Evolutionary conservation across 2,797 vertebrate species (phyloP).

Genomic region (Falco rusticolus): DNA sequence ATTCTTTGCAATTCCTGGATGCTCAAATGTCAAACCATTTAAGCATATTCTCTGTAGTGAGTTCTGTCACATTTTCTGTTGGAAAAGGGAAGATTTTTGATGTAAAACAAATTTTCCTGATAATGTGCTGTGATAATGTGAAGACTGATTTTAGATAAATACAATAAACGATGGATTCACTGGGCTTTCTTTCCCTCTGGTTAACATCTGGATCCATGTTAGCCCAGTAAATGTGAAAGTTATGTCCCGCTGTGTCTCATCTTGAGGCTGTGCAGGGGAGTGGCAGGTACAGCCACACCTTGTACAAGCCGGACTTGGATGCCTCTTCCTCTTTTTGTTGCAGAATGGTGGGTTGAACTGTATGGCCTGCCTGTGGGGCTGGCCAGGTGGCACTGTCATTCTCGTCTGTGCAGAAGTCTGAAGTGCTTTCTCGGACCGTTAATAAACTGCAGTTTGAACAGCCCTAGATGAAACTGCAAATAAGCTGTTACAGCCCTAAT

Average conservation of each 20-base stretch:
- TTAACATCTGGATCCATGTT: neutral
- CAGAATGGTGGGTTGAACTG: neutral
- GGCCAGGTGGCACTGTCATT: neutral
- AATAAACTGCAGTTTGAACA: neutral
- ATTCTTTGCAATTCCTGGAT: conserved; percentile 10
- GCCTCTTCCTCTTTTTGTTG: neutral
- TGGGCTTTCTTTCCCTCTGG: neutral
- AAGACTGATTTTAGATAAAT: neutral
- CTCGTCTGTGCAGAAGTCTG: neutral
- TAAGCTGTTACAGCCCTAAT: neutral
- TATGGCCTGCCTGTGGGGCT: neutral
- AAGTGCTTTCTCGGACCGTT: neutral
- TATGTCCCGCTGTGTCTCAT: rapidly evolving
- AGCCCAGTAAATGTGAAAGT: neutral
- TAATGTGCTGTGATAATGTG: neutral
- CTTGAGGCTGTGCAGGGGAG: neutral
- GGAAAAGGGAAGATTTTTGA: neutral
- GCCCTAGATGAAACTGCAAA: neutral
- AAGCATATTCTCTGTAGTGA: neutral
- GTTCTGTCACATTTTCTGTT: neutral
- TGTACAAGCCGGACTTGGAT: neutral
- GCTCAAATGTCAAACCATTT: conserved; percentile 1
- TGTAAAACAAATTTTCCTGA: neutral
- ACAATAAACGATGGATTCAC: neutral
- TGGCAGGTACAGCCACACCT: neutral